Conservation (phyloP, 2,888 invertebrate genomes). For the Oscheius sp. region DNA sequence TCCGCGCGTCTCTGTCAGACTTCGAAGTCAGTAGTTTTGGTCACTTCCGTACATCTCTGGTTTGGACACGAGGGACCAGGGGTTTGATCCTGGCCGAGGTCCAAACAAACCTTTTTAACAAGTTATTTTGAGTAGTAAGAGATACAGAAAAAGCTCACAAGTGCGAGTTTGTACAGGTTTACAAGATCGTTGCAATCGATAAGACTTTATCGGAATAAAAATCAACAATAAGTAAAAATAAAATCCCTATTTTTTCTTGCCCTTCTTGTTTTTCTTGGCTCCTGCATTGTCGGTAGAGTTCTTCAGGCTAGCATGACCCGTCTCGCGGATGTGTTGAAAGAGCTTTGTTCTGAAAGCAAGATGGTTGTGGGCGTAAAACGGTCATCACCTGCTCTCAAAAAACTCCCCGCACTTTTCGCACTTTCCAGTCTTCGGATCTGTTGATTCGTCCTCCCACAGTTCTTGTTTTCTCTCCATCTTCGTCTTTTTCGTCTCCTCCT, state of each 20-base stretch:
- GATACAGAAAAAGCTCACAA: background rate
- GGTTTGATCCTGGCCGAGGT: background rate
- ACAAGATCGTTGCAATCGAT: too few species aligned
- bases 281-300: conserved; percentile 24
- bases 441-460: background rate
- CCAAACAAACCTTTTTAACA: background rate
- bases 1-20: too few species aligned
- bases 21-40: too few species aligned
- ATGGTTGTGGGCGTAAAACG: too few species aligned
- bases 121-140: background rate
- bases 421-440: conserved; percentile 47
- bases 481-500: background rate
- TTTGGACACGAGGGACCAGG: too few species aligned
- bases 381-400: conserved; percentile 73
- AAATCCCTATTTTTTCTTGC: conserved; percentile 37
- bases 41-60: too few species aligned
- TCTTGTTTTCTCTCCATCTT: background rate
- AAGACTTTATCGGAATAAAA: background rate
- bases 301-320: conserved; percentile 75
- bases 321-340: conserved; percentile 76
- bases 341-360: conserved; percentile 42
- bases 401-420: conserved; percentile 74
- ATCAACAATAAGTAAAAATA: background rate
- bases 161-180: too few species aligned
- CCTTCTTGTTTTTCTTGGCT: conserved; percentile 39